A percentile compares a stretch with the other conserved stretches of the same genome.
phyloP scores from a whole-genome alignment of 2,888 invertebrate genomes.

The Halictus quadricinctus region DNA sequence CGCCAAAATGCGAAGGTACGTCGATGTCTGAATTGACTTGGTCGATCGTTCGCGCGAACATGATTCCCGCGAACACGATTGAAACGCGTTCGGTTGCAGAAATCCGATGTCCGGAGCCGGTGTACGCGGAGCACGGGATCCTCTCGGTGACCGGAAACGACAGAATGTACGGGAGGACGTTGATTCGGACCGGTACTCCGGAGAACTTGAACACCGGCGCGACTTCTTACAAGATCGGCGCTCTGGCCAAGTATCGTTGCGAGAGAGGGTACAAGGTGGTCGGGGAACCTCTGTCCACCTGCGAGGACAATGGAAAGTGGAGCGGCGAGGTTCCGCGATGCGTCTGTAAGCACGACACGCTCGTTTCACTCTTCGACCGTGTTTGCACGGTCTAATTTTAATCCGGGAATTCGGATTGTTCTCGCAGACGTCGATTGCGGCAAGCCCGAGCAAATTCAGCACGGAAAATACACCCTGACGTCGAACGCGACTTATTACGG shows the following conservation, averaged over 20 bases:
- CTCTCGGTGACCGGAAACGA: slow-evolving; percentile 96
- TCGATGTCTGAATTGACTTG: neutral
- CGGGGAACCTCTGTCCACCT: slow-evolving; percentile 92
- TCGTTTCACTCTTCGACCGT: neutral
- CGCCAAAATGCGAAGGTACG: slow-evolving; percentile 93
- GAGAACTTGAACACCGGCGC: slow-evolving; percentile 87
- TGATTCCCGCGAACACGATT: neutral
- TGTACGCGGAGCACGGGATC: slow-evolving; percentile 92
- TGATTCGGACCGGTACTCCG: slow-evolving; percentile 87
- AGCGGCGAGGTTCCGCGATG: slow-evolving; percentile 92
- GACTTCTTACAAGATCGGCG: slow-evolving; percentile 93
- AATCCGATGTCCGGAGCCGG: slow-evolving; percentile 93
- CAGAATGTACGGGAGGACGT: slow-evolving; percentile 92
- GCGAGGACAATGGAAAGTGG: slow-evolving; percentile 93
- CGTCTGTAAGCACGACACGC: slow-evolving; percentile 88
- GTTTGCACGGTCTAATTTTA: neutral
- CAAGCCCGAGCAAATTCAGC: slow-evolving; percentile 87
- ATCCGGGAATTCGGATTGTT: neutral
- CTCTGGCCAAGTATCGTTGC: slow-evolving; percentile 93
- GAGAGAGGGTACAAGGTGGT: slow-evolving; percentile 94
- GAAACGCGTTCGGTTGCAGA: slow-evolving; percentile 84
- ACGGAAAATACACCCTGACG: slow-evolving; percentile 90
- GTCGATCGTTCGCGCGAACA: too few species aligned
- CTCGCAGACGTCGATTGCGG: slow-evolving; percentile 93
- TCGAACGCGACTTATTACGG: slow-evolving; percentile 96